phyloP scores from a whole-genome alignment of 2,888 invertebrate species.

The Esperia sulphurella region DNA sequence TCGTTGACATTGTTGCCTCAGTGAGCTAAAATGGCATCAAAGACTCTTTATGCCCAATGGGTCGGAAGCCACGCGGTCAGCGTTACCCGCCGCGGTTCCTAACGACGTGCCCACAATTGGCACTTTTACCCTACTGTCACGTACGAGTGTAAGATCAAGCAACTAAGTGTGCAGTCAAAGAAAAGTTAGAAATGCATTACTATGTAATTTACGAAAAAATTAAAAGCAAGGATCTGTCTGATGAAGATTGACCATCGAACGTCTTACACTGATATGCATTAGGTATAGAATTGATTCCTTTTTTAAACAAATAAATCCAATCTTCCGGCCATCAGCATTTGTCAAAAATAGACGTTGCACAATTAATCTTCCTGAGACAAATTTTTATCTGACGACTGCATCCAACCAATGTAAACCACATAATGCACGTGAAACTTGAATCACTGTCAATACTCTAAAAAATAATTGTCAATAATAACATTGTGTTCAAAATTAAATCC shows the following conservation, averaged over 20 bases:
- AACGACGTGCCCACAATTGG: slow-evolving; percentile 62
- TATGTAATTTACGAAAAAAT: too few relatives aligned
- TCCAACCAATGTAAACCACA: neutral
- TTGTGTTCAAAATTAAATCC: neutral
- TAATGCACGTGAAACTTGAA: too few relatives aligned
- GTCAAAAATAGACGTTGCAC: too few relatives aligned
- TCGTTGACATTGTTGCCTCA: slow-evolving; percentile 3
- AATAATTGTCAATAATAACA: neutral
- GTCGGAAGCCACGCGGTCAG: slow-evolving; percentile 57
- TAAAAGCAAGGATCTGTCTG: too few relatives aligned
- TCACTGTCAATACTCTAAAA: too few relatives aligned
- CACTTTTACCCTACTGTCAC: slow-evolving; percentile 60
- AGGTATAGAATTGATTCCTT: too few relatives aligned
- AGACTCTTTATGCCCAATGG: slow-evolving; percentile 49
- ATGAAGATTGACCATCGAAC: too few relatives aligned
- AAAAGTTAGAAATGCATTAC: slow-evolving; percentile 1
- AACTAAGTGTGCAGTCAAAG: slow-evolving; percentile 13
- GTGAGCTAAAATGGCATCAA: slow-evolving; percentile 37
- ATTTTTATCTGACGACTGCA: neutral
- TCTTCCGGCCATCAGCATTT: too few relatives aligned
- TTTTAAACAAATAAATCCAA: too few relatives aligned
- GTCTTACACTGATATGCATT: too few relatives aligned
- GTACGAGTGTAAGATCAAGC: slow-evolving; percentile 43
- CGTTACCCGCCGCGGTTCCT: slow-evolving; percentile 31
- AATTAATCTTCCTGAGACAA: too few relatives aligned